These are phyloP conservation scores for Erpetoichthys calabaricus DNA, from an alignment of 2,797 vertebrate species.

Conservation along the genomic window DNA sequence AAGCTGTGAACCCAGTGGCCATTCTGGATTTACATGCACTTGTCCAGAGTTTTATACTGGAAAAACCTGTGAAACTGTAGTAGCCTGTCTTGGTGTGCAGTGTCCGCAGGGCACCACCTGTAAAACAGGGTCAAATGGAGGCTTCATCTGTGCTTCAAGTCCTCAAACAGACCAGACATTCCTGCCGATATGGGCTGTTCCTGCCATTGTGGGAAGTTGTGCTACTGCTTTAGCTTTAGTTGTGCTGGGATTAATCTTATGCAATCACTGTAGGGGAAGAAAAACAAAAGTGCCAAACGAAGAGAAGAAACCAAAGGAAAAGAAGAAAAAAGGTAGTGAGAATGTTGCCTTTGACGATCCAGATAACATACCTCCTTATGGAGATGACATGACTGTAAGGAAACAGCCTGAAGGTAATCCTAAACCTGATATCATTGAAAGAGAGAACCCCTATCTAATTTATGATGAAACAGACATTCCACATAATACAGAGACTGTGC, in stretches of 20 bases:
- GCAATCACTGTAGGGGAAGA: constrained; percentile 77
- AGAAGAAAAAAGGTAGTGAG: constrained; percentile 94
- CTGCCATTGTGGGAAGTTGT: constrained; percentile 85
- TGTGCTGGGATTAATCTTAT: constrained; percentile 83
- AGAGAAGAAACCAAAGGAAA: constrained; percentile 84
- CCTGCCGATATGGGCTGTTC: constrained; percentile 89
- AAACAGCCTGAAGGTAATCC: constrained; percentile 96
- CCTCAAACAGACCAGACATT: constrained; percentile 45
- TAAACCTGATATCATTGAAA: constrained; percentile 90
- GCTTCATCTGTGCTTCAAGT: constrained; percentile 56
- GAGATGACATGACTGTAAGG: constrained; percentile 84
- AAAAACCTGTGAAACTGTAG: constrained; percentile 60
- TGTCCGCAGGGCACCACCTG: constrained; percentile 68
- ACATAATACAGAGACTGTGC: constrained; percentile 65
- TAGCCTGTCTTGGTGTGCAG: constrained; percentile 72
- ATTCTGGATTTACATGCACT: constrained; percentile 61
- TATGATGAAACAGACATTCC: constrained; percentile 87
- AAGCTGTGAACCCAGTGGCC: constrained; percentile 66
- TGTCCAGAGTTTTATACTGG: constrained; percentile 76
- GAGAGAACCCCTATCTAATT: constrained; percentile 93
- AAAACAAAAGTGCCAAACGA: constrained; percentile 66
- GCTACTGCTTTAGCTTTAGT: constrained; percentile 77
- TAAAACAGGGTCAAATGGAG: constrained; percentile 45
- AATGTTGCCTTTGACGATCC: constrained; percentile 91
- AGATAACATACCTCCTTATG: constrained; percentile 83